Percentiles rank a stretch among this genome's conserved stretches.
Conservation (phyloP, 1,140 invertebrate genomes). For the Pygmarrhopalites habei region DNA sequence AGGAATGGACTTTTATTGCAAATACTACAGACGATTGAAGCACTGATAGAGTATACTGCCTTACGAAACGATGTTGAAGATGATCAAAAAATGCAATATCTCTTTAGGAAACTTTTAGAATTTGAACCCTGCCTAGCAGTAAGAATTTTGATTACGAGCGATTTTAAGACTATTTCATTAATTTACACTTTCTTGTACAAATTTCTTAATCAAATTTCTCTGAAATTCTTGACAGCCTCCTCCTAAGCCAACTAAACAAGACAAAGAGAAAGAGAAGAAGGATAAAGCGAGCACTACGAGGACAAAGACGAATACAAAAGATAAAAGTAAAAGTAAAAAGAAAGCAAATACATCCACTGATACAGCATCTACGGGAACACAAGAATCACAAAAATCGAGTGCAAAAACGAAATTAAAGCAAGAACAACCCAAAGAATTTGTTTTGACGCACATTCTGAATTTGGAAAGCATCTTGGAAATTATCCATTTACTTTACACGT, state of each 20-base stretch:
- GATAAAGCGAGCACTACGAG: not conserved
- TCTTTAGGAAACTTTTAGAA: constrained; percentile 20
- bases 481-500: not conserved
- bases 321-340: not conserved
- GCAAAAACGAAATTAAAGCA: not conserved
- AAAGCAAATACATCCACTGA: not conserved
- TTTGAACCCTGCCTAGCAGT: constrained; percentile 14
- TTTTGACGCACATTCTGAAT: constrained; percentile 19
- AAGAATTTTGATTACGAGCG: not conserved
- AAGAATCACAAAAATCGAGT: not conserved
- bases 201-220: too few relatives aligned
- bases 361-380: not conserved
- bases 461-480: constrained; percentile 17
- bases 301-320: not conserved
- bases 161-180: not conserved
- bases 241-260: not conserved
- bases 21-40: constrained; percentile 31
- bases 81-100: not conserved
- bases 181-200: not conserved
- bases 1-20: constrained; percentile 13
- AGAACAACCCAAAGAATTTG: not conserved
- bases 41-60: constrained; percentile 22
- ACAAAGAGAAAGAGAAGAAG: constrained; percentile 2
- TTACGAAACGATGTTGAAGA: not conserved
- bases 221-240: too few relatives aligned